These are phyloP conservation scores for Bombus ignitus DNA, from an alignment of 1,140 invertebrate genomes.

Conservation along the genomic window DNA sequence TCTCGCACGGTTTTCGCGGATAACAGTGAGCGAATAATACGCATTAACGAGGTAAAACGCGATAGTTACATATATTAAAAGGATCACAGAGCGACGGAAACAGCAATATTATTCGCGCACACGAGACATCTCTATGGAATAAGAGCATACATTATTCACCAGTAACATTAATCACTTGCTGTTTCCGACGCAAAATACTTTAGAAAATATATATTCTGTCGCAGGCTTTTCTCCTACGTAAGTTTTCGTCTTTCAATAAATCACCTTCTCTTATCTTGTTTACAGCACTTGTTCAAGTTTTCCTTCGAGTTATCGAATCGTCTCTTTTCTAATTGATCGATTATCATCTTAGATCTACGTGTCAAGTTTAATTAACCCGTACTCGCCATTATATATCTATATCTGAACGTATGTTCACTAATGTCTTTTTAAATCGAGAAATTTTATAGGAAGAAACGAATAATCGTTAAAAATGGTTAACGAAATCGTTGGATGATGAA, in stretches of 20 bases:
- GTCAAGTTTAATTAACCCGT: neutral
- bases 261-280: neutral
- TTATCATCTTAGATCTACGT: neutral
- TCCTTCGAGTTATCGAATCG: neutral
- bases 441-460: neutral
- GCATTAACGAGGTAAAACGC: conserved; percentile 36
- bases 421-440: neutral
- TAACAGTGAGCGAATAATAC: conserved; percentile 39
- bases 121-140: neutral
- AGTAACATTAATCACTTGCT: neutral
- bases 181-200: conserved; percentile 31
- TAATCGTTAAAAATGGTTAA: neutral
- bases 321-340: neutral
- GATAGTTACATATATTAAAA: neutral
- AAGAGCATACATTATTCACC: neutral
- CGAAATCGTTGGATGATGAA: neutral
- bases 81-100: conserved; percentile 6
- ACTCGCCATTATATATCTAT: neutral
- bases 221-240: neutral
- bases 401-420: neutral
- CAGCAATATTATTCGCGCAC: neutral
- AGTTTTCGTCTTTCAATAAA: neutral
- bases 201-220: neutral
- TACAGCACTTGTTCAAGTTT: neutral
- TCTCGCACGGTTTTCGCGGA: conserved; percentile 23